Evolutionary conservation across 2,888 invertebrate species (phyloP), one percentile per base, ranked within the genome.

Genomic region (Heliothis peltigera): DNA sequence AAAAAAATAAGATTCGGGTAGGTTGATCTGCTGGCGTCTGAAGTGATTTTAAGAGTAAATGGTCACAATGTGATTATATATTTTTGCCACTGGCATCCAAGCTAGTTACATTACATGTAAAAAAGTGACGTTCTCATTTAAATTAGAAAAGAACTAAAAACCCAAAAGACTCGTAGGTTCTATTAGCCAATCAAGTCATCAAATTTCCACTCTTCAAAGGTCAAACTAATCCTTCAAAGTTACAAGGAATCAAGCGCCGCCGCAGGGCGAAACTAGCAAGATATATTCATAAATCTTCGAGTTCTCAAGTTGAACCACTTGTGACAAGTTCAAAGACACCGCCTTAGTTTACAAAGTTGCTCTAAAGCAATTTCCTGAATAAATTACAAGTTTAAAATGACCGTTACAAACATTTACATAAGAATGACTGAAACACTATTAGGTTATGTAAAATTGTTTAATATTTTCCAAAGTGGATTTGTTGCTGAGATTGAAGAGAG

Each of bases 331-430:
- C 60, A 53, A 63, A 71, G 76, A 70, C 59, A 64, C 60, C 56
- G 53, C 59, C 35, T 21, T 22, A 78, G 70, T 68, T 70, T 58
- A 46, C 49, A 43, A 60, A 76, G 58, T 68, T 53, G 69, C 73
- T 80, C 67, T 83, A 72, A 85, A 85, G 80, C 80, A 84, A 85
- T 87, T 85, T 86, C 79, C 68, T 64, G 87, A 82, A 89, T 88
- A 89, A 87, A 90, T 90, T 89, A 87, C 80, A 90, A 91, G 82
- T 90, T 89, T 79, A 77, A 86, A 87, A 86, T 86, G 81, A 84
- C 84, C 80, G 77, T 85, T 84, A 81, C 64, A 81, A 84, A 81
- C 79, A 82, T 89, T 89, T 88, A 86, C 89, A 89, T 89, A 85
- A 72, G 62, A 77, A 77, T 79, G 71, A 70, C 77, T 78, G 82